These are phyloP conservation scores for Notolabrus celidotus DNA, from an alignment of 2,797 vertebrate species.

Conservation along the genomic window DNA sequence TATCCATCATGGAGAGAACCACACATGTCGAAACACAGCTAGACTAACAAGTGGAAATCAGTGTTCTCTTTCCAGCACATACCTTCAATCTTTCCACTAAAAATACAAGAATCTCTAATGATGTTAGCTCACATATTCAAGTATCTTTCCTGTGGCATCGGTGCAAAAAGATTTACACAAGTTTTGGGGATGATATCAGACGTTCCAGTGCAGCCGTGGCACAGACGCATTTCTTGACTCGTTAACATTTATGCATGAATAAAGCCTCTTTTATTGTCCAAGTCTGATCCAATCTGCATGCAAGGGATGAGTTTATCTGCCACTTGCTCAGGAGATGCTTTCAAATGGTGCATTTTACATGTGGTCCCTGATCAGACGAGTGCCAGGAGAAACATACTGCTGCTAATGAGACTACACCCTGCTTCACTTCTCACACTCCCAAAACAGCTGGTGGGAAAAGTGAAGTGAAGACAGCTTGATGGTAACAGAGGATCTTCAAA, in stretches of 20 bases:
- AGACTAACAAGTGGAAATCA: slow-evolving; percentile 28
- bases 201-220: slow-evolving; percentile 49
- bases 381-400: slow-evolving; percentile 46
- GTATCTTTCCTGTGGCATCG: slow-evolving; percentile 9
- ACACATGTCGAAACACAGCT: slow-evolving; percentile 14
- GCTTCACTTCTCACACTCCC: slow-evolving; percentile 27
- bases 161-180: slow-evolving; percentile 10
- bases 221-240: slow-evolving; percentile 44
- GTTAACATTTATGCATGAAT: slow-evolving; percentile 57
- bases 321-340: slow-evolving; percentile 58
- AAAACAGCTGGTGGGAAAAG: slow-evolving; percentile 57
- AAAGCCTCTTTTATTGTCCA: slow-evolving; percentile 32
- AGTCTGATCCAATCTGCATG: slow-evolving; percentile 43
- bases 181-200: slow-evolving; percentile 33
- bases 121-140: not conserved
- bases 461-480: slow-evolving; percentile 60
- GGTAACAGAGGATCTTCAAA: slow-evolving; percentile 28
- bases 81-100: not conserved
- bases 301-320: slow-evolving; percentile 44
- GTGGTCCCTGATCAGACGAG: slow-evolving; percentile 72
- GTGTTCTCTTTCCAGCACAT: not conserved
- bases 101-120: slow-evolving; percentile 5
- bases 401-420: slow-evolving; percentile 59
- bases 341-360: slow-evolving; percentile 68
- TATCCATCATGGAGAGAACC: slow-evolving; percentile 27